A percentile compares a stretch with the other conserved stretches of the same genome.
Evolutionary conservation across 2,888 invertebrate species (phyloP).

Genomic region (Silvanus unidentatus): DNA sequence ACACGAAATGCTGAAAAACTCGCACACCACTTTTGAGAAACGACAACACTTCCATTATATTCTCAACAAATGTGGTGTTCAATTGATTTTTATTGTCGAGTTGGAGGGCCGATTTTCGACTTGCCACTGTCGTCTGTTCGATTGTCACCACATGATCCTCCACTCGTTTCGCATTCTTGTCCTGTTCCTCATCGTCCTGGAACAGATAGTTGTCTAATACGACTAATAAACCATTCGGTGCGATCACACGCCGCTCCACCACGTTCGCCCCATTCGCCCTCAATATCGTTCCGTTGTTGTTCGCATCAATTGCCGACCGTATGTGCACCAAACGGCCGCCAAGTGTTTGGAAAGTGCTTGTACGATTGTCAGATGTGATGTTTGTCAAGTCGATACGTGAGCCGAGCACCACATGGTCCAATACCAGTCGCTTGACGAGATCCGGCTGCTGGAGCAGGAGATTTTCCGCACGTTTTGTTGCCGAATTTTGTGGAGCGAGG

Average conservation of each 20-base stretch:
- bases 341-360: constrained; percentile 47
- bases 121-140: constrained; percentile 10
- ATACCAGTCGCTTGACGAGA: constrained; percentile 52
- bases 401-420: constrained; percentile 57
- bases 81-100: constrained; percentile 25
- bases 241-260: constrained; percentile 41
- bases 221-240: constrained; percentile 46
- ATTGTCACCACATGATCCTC: not conserved
- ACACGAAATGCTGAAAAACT: constrained; percentile 59
- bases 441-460: constrained; percentile 45
- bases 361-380: constrained; percentile 40
- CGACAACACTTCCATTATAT: constrained; percentile 51
- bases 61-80: constrained; percentile 46
- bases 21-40: constrained; percentile 58
- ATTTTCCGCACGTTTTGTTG: constrained; percentile 43
- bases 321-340: constrained; percentile 45
- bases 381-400: constrained; percentile 50
- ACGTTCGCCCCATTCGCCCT: constrained; percentile 46
- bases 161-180: constrained; percentile 19
- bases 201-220: constrained; percentile 48
- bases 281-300: constrained; percentile 29
- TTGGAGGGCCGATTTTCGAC: too few relatives aligned
- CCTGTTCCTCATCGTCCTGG: constrained; percentile 27
- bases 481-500: constrained; percentile 52
- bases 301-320: constrained; percentile 34